Conservation (phyloP, 2,888 invertebrate species). For the Lithophane socia region DNA sequence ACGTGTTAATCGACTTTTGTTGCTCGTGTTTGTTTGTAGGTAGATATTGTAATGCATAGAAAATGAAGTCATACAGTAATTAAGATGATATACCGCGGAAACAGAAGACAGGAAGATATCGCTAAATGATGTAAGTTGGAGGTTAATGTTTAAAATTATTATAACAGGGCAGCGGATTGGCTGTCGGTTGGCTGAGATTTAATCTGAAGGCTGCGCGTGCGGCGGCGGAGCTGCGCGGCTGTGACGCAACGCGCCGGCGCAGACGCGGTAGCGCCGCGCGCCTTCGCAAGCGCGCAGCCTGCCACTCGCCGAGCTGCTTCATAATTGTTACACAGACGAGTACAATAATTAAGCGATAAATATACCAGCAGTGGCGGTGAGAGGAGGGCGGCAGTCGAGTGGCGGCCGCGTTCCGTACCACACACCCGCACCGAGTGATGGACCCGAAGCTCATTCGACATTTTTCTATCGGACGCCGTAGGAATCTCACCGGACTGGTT, state of each 20-base stretch:
- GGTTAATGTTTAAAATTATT: constrained; percentile 84
- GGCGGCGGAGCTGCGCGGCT: constrained; percentile 66
- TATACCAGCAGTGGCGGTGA: constrained; percentile 86
- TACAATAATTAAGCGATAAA: constrained; percentile 90
- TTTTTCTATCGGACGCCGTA: constrained; percentile 91
- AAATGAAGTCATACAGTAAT: constrained; percentile 45
- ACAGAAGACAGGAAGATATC: constrained; percentile 81
- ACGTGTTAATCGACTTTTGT: background rate
- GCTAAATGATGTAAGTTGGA: constrained; percentile 81
- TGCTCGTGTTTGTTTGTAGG: constrained; percentile 24
- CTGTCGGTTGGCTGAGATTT: constrained; percentile 78
- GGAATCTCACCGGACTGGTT: constrained; percentile 93
- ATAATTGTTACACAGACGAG: constrained; percentile 89
- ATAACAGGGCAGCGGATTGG: constrained; percentile 80
- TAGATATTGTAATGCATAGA: constrained; percentile 21
- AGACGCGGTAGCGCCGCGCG: constrained; percentile 87
- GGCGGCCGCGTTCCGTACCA: constrained; percentile 87
- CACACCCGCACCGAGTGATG: constrained; percentile 86
- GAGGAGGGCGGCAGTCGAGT: constrained; percentile 89
- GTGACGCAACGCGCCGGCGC: constrained; percentile 85
- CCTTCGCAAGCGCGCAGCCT: constrained; percentile 77
- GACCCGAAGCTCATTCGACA: constrained; percentile 88
- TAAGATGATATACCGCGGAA: constrained; percentile 77
- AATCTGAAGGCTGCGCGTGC: constrained; percentile 84
- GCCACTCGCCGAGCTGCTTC: constrained; percentile 81